Evolutionary conservation across 1,140 invertebrate species (phyloP).

Genomic region (Caligus rogercresseyi): DNA sequence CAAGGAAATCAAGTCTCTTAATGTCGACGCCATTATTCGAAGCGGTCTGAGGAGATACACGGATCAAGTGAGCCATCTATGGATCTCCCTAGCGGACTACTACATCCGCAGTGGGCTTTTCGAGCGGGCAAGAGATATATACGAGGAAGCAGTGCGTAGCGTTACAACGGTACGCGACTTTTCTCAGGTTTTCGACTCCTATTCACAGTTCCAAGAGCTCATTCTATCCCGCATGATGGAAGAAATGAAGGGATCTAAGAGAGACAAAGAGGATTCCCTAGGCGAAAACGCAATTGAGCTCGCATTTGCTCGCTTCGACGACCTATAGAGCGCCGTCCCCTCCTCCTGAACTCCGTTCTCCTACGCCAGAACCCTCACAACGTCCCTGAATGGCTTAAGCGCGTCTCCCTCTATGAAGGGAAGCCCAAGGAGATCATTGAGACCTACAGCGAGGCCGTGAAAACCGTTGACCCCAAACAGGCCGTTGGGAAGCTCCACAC

Average conservation of each 20-base stretch:
- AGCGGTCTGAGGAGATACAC: slow-evolving; percentile 87
- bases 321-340: slow-evolving; percentile 83
- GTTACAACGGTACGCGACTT: slow-evolving; percentile 92
- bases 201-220: slow-evolving; percentile 94
- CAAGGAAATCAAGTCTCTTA: slow-evolving; percentile 67
- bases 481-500: slow-evolving; percentile 85
- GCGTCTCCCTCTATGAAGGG: slow-evolving; percentile 80
- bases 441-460: slow-evolving; percentile 93
- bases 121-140: slow-evolving; percentile 93
- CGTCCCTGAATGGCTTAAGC: slow-evolving; percentile 95
- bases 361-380: slow-evolving; percentile 97
- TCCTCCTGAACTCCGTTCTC: slow-evolving; percentile 87
- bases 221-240: slow-evolving; percentile 83
- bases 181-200: slow-evolving; percentile 92
- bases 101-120: slow-evolving; percentile 92
- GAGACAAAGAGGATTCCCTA: slow-evolving; percentile 2
- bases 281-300: slow-evolving; percentile 2
- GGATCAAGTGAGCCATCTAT: slow-evolving; percentile 92
- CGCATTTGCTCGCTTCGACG: slow-evolving; percentile 51
- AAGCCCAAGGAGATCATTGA: slow-evolving; percentile 75
- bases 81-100: slow-evolving; percentile 96
- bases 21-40: slow-evolving; percentile 94
- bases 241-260: slow-evolving; percentile 55
- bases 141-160: slow-evolving; percentile 94
- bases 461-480: slow-evolving; percentile 88